phyloP scores from a whole-genome alignment of 2,888 invertebrate genomes.

The Dynastes tityus region DNA sequence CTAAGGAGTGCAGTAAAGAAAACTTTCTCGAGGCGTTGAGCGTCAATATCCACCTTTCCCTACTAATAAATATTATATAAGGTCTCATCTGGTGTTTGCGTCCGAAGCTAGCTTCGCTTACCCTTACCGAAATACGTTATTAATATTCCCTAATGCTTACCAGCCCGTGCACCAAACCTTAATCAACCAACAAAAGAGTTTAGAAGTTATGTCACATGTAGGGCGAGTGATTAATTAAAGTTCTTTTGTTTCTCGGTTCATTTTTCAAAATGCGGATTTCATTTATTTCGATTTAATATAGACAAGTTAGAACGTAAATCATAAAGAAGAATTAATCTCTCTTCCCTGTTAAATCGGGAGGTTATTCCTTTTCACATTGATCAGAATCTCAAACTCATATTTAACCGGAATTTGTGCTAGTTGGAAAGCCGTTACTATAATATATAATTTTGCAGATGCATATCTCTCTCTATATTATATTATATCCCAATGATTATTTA shows the following conservation, averaged over 20 bases:
- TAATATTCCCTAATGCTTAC: constrained; percentile 31
- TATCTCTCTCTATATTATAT: background rate
- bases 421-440: background rate
- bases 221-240: constrained; percentile 18
- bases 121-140: constrained; percentile 24
- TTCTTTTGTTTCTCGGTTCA: constrained; percentile 7
- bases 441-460: background rate
- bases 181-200: constrained; percentile 35
- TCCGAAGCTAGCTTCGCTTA: constrained; percentile 28
- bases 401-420: background rate
- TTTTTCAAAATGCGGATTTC: constrained; percentile 23
- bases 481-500: background rate
- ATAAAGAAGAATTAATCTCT: background rate
- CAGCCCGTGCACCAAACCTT: background rate
- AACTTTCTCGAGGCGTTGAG: constrained; percentile 30
- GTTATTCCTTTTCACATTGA: background rate
- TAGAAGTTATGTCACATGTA: constrained; percentile 31
- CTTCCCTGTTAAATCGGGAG: background rate
- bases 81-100: constrained; percentile 34
- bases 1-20: constrained; percentile 36
- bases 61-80: constrained; percentile 32
- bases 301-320: constrained; percentile 2
- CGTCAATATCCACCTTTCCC: constrained; percentile 24
- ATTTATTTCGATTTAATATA: constrained; percentile 22
- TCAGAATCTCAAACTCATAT: background rate